A percentile compares a stretch with the other conserved stretches of the same genome.
Conservation (phyloP, 2,888 invertebrate genomes). For the Trilocha varians region DNA sequence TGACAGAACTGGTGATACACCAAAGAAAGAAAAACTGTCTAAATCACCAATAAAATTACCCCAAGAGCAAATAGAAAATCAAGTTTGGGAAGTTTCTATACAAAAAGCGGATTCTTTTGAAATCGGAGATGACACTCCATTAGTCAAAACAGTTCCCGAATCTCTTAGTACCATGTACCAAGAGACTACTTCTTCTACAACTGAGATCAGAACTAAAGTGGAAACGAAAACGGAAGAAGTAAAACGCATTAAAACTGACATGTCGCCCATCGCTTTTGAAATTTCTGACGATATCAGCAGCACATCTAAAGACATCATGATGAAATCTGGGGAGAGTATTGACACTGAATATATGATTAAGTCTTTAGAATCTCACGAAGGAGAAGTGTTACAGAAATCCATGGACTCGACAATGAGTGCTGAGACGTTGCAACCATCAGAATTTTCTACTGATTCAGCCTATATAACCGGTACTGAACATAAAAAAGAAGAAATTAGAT, state of each 20-base stretch:
- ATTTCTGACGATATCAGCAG: constrained; percentile 56
- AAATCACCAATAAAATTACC: constrained; percentile 62
- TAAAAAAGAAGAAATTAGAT: constrained; percentile 57
- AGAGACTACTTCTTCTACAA: constrained; percentile 31
- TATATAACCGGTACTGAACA: constrained; percentile 62
- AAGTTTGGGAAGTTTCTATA: constrained; percentile 61
- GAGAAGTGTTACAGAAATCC: constrained; percentile 65
- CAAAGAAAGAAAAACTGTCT: constrained; percentile 46
- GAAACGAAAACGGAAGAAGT: constrained; percentile 33
- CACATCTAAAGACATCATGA: constrained; percentile 62
- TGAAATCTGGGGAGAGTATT: constrained; percentile 66
- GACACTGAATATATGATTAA: constrained; percentile 69
- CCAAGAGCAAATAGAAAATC: constrained; percentile 58
- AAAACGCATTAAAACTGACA: constrained; percentile 39
- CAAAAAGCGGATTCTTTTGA: constrained; percentile 56
- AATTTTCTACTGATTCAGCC: constrained; percentile 67
- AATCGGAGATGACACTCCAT: constrained; percentile 40
- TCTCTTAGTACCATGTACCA: constrained; percentile 31
- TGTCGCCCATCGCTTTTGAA: constrained; percentile 54
- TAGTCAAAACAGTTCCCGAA: constrained; percentile 24
- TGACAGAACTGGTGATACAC: constrained; percentile 49
- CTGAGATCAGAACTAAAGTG: constrained; percentile 36
- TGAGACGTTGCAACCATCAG: constrained; percentile 66
- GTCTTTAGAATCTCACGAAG: constrained; percentile 67
- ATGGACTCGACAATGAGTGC: constrained; percentile 69